A percentile compares a stretch with the other conserved stretches of the same genome.
Conservation (phyloP, 2,113 vertebrate species). For the Fregata magnificens region DNA sequence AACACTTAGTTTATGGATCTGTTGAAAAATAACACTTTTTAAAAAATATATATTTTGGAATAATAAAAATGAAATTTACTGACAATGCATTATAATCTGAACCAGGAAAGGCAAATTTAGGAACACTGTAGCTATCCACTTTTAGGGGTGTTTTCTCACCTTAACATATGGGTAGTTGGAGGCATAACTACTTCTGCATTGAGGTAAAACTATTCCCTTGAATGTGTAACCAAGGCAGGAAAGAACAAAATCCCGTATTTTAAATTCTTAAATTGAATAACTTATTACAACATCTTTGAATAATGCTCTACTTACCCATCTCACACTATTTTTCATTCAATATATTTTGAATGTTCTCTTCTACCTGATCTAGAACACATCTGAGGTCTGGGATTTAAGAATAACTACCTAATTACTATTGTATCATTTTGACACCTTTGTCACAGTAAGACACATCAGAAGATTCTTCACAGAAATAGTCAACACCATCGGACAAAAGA, state of each 20-base stretch:
- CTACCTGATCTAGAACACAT: neutral
- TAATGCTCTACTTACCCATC: neutral
- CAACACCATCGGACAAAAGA: conserved; percentile 3
- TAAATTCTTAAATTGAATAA: neutral
- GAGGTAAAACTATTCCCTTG: conserved; percentile 35
- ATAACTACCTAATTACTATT: conserved; percentile 9
- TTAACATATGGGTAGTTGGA: neutral
- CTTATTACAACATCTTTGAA: conserved; percentile 7
- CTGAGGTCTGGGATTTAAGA: conserved; percentile 19
- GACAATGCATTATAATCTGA: conserved; percentile 44
- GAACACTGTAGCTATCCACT: conserved; percentile 40
- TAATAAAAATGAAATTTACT: conserved; percentile 75
- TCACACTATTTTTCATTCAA: neutral
- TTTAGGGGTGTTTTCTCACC: conserved; percentile 9
- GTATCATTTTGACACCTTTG: conserved; percentile 44
- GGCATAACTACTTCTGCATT: neutral
- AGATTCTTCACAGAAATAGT: conserved; percentile 40
- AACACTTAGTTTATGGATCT: conserved; percentile 65
- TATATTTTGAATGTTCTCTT: neutral
- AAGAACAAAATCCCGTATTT: neutral
- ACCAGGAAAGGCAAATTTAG: conserved; percentile 55
- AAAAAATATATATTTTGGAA: conserved; percentile 79
- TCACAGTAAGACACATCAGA: conserved; percentile 49
- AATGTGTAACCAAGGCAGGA: conserved; percentile 35
- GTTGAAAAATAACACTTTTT: conserved; percentile 80